Conservation (phyloP, 2,888 invertebrate genomes). For the Exephanes ischioxanthus region DNA sequence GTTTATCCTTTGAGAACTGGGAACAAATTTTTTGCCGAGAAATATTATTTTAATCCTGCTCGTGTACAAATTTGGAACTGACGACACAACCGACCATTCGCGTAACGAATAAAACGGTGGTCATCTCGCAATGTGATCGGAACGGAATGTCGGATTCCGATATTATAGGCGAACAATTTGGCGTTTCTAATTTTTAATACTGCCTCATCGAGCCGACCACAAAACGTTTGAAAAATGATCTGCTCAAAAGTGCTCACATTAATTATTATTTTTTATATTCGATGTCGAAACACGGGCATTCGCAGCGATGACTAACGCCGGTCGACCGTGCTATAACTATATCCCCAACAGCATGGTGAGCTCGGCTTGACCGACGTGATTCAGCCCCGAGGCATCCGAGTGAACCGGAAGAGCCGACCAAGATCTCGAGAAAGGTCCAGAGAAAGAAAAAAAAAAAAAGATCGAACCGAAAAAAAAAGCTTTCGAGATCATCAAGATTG, state of each 20-base stretch:
- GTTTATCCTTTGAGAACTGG: neutral
- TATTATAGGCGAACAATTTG: neutral
- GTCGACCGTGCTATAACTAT: neutral
- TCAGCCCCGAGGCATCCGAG: constrained; percentile 74
- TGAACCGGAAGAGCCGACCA: constrained; percentile 72
- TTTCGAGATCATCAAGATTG: constrained; percentile 49
- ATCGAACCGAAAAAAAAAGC: neutral
- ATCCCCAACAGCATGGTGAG: neutral
- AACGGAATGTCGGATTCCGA: neutral
- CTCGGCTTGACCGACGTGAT: constrained; percentile 71
- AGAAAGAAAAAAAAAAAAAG: constrained; percentile 2
- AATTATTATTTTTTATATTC: neutral
- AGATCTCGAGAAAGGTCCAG: constrained; percentile 24
- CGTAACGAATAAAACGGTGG: neutral
- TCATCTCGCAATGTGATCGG: neutral
- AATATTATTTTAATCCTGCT: neutral
- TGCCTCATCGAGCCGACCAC: neutral
- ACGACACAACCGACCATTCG: neutral
- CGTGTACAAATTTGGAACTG: neutral
- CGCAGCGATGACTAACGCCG: constrained; percentile 30
- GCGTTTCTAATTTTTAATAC: neutral
- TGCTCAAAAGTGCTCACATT: neutral
- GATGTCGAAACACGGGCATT: constrained; percentile 10
- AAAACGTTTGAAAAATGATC: neutral
- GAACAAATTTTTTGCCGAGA: neutral